phyloP scores from a whole-genome alignment of 2,797 vertebrate species.

The Trichosurus vulpecula region DNA sequence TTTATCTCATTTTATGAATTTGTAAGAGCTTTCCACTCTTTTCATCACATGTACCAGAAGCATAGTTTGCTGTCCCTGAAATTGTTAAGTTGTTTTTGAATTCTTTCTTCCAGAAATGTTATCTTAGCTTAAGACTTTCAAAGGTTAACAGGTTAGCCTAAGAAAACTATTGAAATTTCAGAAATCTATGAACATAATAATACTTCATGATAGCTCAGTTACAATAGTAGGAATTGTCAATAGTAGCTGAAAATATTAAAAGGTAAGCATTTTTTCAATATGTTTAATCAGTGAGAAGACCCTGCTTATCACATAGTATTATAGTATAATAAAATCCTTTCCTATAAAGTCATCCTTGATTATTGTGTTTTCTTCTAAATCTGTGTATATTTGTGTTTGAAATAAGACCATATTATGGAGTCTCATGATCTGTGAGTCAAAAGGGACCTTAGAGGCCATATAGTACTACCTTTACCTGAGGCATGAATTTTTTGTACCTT shows the following conservation, averaged over 20 bases:
- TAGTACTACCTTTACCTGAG: background rate
- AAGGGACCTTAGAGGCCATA: background rate
- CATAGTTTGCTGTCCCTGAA: conserved; percentile 3
- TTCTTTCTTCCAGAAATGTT: background rate
- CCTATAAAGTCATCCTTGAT: background rate
- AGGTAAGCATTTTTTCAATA: background rate
- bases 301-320: background rate
- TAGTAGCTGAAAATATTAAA: background rate
- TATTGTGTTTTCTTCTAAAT: background rate
- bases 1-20: background rate
- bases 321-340: background rate
- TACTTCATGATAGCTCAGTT: background rate
- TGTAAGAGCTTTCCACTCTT: background rate
- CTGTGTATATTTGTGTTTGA: background rate
- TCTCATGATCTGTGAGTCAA: background rate
- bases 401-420: background rate
- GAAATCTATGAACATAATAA: background rate
- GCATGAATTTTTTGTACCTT: background rate
- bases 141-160: background rate
- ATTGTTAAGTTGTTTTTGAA: background rate
- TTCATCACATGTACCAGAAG: background rate
- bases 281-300: background rate
- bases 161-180: background rate
- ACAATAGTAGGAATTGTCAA: background rate
- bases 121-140: background rate